Percentiles rank a stretch among this genome's conserved stretches.
Conservation (phyloP, 92 coral and sea anemone species). For the Pocillopora meandrina region DNA sequence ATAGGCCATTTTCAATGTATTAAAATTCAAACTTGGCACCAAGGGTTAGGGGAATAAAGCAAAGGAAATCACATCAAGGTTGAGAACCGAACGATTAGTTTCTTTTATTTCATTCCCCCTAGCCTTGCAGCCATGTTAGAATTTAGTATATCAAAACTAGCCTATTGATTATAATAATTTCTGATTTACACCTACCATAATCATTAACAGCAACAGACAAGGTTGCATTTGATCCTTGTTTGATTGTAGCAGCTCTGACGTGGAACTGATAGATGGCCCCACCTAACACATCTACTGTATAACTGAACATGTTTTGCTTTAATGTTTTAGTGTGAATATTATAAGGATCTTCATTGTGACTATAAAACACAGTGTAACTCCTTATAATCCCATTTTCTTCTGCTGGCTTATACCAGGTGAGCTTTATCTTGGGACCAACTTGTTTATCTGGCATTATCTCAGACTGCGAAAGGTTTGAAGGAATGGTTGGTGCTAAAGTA, state of each 20-base stretch:
- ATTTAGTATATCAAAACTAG: no score
- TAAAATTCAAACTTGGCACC: no score
- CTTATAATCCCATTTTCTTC: constrained; percentile 31
- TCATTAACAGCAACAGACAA: not conserved
- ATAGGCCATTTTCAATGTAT: no score
- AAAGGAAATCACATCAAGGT: no score
- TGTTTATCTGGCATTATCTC: not conserved
- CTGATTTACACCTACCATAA: not conserved
- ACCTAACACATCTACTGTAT: constrained; percentile 19
- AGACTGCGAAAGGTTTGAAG: not conserved
- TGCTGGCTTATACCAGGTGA: constrained; percentile 29
- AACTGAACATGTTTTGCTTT: not conserved
- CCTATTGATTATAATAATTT: not conserved
- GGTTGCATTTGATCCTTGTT: not conserved
- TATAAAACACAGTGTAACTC: constrained; percentile 26
- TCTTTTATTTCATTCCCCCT: no score
- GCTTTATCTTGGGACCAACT: constrained; percentile 8
- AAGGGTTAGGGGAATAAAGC: no score
- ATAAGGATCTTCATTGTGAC: not conserved
- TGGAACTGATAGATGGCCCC: constrained; percentile 15
- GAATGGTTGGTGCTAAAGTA: constrained; percentile 31
- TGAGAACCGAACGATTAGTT: no score
- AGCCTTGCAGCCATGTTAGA: no score
- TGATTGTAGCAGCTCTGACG: constrained; percentile 11
- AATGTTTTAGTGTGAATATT: not conserved